Evolutionary conservation across 2,113 vertebrate species (phyloP).

Genomic region (Seriola aureovittata): DNA sequence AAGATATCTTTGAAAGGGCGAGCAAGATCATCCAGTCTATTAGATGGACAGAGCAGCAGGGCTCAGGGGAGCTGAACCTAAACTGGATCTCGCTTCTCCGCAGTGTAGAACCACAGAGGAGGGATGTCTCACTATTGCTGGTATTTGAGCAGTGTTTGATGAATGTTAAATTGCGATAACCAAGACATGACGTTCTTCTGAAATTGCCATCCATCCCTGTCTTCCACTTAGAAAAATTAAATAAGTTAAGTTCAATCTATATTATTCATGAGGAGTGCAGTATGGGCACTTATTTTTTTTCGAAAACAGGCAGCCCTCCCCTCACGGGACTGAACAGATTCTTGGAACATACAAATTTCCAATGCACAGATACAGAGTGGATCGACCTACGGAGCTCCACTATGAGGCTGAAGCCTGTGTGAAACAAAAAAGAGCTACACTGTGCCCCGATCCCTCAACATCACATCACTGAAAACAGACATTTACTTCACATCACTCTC

Average conservation of each 20-base stretch:
- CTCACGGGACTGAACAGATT: background rate
- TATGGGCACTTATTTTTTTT: background rate
- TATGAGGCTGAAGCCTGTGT: conserved; percentile 7
- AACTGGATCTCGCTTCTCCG: conserved; percentile 1
- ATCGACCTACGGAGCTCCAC: background rate
- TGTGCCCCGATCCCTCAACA: background rate
- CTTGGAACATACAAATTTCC: background rate
- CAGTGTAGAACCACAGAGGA: background rate
- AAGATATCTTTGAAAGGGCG: background rate
- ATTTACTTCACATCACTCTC: background rate
- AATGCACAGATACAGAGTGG: background rate
- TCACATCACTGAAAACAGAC: conserved; percentile 8
- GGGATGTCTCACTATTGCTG: background rate
- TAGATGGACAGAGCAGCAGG: background rate
- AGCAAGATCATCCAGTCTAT: background rate
- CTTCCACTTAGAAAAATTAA: background rate
- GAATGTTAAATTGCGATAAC: background rate
- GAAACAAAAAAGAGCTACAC: background rate
- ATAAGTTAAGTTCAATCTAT: background rate
- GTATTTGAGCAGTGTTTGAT: too few relatives aligned
- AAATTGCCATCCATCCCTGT: background rate
- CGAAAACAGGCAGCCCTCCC: background rate
- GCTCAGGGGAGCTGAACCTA: background rate
- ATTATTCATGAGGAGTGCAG: conserved; percentile 9
- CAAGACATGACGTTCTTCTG: background rate